Evolutionary conservation across 2,888 invertebrate genomes (phyloP).

Genomic region (Cheilosia variabilis): DNA sequence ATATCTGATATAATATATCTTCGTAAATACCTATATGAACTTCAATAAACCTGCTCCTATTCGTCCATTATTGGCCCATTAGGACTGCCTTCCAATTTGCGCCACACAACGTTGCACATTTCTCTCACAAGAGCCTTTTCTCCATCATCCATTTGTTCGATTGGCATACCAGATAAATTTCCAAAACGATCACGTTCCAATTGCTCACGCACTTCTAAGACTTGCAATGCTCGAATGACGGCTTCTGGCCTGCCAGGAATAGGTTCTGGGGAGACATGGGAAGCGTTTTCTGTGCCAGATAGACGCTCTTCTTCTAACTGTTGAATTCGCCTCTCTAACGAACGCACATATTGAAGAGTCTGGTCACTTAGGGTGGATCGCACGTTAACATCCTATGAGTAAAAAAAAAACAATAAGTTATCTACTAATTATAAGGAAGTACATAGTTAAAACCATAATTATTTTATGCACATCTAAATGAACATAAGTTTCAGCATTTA

Average conservation of each 20-base stretch:
- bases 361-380: conserved; percentile 88
- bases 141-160: conserved; percentile 90
- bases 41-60: conserved; percentile 9
- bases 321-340: conserved; percentile 93
- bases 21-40: background rate
- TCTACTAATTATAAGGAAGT: too few relatives aligned
- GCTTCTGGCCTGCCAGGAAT: conserved; percentile 93
- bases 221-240: conserved; percentile 95
- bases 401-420: background rate
- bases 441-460: too few relatives aligned
- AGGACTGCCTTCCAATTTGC: conserved; percentile 94
- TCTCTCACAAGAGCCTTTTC: conserved; percentile 96
- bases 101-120: conserved; percentile 98
- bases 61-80: conserved; percentile 83
- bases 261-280: conserved; percentile 79
- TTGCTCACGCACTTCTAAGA: conserved; percentile 94
- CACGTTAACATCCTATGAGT: conserved; percentile 76
- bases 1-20: too few relatives aligned
- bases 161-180: conserved; percentile 80
- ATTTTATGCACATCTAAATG: too few relatives aligned
- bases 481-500: too few relatives aligned
- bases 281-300: conserved; percentile 62
- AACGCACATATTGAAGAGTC: conserved; percentile 95
- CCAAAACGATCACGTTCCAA: conserved; percentile 89
- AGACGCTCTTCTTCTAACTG: conserved; percentile 91